A percentile compares a stretch with the other conserved stretches of the same genome.
Conservation (phyloP, 2,113 vertebrate species). For the Rafetus swinhoei region DNA sequence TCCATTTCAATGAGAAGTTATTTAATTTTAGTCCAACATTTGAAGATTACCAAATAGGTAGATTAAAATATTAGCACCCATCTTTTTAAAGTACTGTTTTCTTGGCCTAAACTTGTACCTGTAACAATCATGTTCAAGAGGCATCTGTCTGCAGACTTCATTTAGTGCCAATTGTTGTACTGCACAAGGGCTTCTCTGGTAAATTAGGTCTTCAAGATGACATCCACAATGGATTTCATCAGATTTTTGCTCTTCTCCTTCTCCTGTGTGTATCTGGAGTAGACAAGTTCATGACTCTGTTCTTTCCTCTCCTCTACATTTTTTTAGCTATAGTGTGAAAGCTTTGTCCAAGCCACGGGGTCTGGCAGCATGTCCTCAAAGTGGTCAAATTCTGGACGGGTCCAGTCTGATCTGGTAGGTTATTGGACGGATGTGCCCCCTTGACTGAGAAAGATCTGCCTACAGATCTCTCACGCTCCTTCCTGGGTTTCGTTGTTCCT, state of each 20-base stretch:
- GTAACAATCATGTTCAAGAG: neutral
- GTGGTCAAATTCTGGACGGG: rapidly evolving
- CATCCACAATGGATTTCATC: neutral
- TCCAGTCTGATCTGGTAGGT: neutral
- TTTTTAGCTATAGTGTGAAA: neutral
- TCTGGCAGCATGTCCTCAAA: neutral
- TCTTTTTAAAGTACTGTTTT: neutral
- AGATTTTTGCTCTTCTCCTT: neutral
- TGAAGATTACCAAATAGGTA: neutral
- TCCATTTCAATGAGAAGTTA: neutral
- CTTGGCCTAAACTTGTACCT: neutral
- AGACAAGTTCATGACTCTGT: neutral
- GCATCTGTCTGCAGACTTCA: neutral
- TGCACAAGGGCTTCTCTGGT: neutral
- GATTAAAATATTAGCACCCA: neutral
- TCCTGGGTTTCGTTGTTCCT: neutral
- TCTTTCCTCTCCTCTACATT: neutral
- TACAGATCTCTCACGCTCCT: neutral
- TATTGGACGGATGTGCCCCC: neutral
- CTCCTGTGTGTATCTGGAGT: neutral
- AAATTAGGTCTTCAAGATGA: neutral
- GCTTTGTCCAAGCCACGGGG: neutral
- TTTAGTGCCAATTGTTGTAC: neutral
- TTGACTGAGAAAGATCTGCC: rapidly evolving
- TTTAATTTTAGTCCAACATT: neutral